Base-by-base conservation (phyloP, 2,888 invertebrate species). In the Crioceris asparagi region DNA sequence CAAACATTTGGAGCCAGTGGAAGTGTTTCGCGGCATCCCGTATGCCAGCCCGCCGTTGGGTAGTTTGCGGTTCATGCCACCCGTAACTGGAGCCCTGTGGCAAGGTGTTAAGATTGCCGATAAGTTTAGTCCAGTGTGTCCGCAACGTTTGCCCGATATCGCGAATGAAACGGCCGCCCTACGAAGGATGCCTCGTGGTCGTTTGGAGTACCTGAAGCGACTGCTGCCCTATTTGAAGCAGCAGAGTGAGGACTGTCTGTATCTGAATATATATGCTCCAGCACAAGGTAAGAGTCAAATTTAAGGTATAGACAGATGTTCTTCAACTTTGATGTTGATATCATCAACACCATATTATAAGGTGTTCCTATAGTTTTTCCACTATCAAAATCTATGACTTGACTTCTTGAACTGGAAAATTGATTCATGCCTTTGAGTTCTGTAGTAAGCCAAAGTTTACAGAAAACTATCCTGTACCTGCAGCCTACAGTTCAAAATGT, bases 171-270 rank as follows among this genome's bases (percentile, higher is more conserved):
- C 86, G 30, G 80, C 82, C 23, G 83, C 84, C 4, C 65, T 87
- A 50, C 79, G 77, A 57, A 75, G 79, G 57, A 90, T 93, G 81
- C 92, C 94, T 6, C 79, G 77, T 54, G 93, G 91, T 16, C 71
- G 93, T 45, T 69, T 87, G 56, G 88, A 91, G 60, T 87, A 92
- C 61, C 72, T 96, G 55, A 84, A 81, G 64, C 75, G 91, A 55
- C 73, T 96, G 64, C 67, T 88, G 53, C 90, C 91, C 27, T 82
- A 85, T 62, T 72, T 96, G 51, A 78, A 77, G 51, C 84, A 92
- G 62, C 93, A 96, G 69, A 88, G 84, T 50, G 97, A 97, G 71
- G 94, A 97, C 70, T 97, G 97, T 61, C 77, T 97, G 45, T 93
- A 91, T 65, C 75, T 97, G 61, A 97, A 97, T 67, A 83, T 97